phyloP scores from a whole-genome alignment of 2,888 invertebrate species.

The Timema cristinae region DNA sequence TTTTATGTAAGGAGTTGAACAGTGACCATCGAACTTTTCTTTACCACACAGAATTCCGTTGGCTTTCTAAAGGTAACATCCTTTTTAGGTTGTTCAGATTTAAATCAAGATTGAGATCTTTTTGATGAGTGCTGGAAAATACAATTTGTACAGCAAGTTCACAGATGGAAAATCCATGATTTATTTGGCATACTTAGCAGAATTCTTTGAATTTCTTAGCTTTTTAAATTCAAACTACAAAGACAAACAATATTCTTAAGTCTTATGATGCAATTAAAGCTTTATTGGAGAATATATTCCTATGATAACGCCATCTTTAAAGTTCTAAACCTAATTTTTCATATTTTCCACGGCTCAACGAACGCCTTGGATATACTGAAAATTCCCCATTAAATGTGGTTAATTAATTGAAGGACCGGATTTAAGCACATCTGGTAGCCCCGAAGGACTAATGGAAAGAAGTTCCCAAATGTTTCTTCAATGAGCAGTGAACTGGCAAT shows the following conservation, averaged over 20 bases:
- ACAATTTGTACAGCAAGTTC: background rate
- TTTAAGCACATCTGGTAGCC: background rate
- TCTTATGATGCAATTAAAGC: background rate
- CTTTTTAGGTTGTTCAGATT: background rate
- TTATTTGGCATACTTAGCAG: conserved; percentile 2
- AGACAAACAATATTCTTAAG: background rate
- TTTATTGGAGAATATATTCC: background rate
- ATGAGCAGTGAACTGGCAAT: background rate
- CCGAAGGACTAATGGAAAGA: background rate
- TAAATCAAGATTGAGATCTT: background rate
- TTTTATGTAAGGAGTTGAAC: background rate
- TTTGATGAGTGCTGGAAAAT: background rate
- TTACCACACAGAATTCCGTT: no score
- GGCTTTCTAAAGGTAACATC: background rate
- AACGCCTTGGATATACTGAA: background rate
- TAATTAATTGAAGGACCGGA: background rate
- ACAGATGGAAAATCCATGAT: background rate
- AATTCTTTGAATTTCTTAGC: background rate
- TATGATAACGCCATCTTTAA: background rate
- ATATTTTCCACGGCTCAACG: conserved; percentile 7
- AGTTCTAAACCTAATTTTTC: background rate
- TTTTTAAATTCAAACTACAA: background rate
- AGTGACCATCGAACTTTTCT: background rate
- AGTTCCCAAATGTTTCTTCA: conserved; percentile 7
- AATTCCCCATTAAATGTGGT: background rate